Evolutionary conservation across 2,888 invertebrate genomes (phyloP).

Genomic region (Exocentrus adspersus): DNA sequence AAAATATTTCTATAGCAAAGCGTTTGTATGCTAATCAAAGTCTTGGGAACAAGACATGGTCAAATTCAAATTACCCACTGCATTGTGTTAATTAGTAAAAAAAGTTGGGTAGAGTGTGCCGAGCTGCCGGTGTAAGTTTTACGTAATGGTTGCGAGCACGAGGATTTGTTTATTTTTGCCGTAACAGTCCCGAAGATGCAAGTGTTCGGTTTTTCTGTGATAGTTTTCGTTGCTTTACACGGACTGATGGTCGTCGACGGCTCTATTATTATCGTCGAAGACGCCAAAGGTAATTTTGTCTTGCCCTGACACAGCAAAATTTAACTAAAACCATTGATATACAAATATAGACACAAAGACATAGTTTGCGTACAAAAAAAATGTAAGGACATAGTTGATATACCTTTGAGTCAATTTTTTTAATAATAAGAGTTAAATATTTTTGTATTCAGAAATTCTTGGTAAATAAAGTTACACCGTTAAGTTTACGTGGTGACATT

Average conservation of each 20-base stretch:
- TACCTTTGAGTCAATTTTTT: neutral
- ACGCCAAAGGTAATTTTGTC: conserved; percentile 57
- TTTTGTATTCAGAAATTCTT: too few species aligned
- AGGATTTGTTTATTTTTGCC: conserved; percentile 24
- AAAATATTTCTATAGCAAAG: conserved; percentile 21
- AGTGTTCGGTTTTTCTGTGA: conserved; percentile 49
- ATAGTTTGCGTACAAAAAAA: too few species aligned
- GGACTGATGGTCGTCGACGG: conserved; percentile 29
- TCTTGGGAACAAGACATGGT: conserved; percentile 49
- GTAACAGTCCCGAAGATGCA: conserved; percentile 45
- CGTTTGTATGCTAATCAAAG: conserved; percentile 48
- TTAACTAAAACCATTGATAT: too few species aligned
- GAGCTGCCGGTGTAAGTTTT: neutral
- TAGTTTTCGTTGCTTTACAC: conserved; percentile 43
- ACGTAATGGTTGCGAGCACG: conserved; percentile 28
- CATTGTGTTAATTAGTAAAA: conserved; percentile 15
- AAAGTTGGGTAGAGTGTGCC: neutral
- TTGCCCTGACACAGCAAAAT: too few species aligned
- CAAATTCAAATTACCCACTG: conserved; percentile 43
- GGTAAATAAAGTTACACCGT: neutral
- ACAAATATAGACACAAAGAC: too few species aligned
- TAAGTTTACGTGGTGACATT: neutral
- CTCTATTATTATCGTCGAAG: conserved; percentile 55
- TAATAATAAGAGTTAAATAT: too few species aligned
- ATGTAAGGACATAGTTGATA: too few species aligned